Conservation (phyloP, 2,797 vertebrate species). For the Leptodactylus fallax region DNA sequence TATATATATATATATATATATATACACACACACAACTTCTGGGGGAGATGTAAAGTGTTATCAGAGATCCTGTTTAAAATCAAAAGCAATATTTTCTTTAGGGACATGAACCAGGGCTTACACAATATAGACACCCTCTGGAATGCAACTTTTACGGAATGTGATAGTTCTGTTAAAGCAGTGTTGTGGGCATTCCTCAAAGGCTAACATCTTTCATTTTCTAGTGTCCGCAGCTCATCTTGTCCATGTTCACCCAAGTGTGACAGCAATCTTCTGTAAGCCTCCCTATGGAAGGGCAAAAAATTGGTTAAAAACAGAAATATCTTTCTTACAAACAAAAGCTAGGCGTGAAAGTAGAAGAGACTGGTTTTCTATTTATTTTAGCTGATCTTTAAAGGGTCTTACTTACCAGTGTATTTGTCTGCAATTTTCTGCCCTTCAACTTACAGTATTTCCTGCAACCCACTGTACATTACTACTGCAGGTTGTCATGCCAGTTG, state of each 20-base stretch:
- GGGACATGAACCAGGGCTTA: not conserved
- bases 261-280: slow-evolving; percentile 88
- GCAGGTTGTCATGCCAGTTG: not conserved
- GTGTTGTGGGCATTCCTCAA: not conserved
- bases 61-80: not conserved
- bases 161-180: not conserved
- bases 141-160: not conserved
- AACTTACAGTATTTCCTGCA: not conserved
- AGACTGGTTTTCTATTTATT: slow-evolving; percentile 1
- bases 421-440: not conserved
- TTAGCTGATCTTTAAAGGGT: not conserved
- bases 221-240: slow-evolving; percentile 86
- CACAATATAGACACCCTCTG: not conserved
- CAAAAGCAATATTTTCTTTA: slow-evolving; percentile 5
- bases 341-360: not conserved
- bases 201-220: slow-evolving; percentile 74
- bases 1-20: too few species aligned
- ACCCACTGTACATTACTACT: not conserved
- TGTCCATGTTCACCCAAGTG: slow-evolving; percentile 87
- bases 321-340: slow-evolving; percentile 4
- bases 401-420: not conserved
- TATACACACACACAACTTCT: not conserved
- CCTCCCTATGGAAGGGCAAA: slow-evolving; percentile 77
- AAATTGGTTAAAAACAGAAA: slow-evolving; percentile 19
- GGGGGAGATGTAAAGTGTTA: not conserved